phyloP scores from a whole-genome alignment of 1,140 invertebrate genomes.

The Phthorimaea operculella region DNA sequence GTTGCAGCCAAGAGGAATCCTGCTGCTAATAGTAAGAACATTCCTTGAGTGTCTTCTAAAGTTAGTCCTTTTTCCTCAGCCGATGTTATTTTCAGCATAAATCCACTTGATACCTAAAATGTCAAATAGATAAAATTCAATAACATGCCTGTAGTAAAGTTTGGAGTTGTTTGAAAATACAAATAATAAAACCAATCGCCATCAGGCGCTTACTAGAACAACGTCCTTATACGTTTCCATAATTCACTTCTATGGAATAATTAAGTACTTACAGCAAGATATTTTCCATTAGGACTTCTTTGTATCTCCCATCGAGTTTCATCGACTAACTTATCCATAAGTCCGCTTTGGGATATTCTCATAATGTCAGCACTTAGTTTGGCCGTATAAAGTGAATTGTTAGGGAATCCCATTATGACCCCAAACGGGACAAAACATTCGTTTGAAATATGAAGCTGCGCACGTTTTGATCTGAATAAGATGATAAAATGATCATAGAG shows the following conservation, averaged over 20 bases:
- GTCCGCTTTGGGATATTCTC: constrained; percentile 72
- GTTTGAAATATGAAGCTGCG: constrained; percentile 74
- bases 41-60: constrained; percentile 80
- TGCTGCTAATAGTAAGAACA: constrained; percentile 77
- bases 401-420: constrained; percentile 71
- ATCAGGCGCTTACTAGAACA: too few species aligned
- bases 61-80: constrained; percentile 76
- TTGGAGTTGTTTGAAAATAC: too few species aligned
- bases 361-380: constrained; percentile 71
- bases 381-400: constrained; percentile 70
- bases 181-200: too few species aligned
- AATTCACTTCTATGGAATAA: too few species aligned
- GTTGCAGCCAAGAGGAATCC: constrained; percentile 72
- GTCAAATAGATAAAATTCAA: not conserved
- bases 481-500: too few species aligned
- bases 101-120: constrained; percentile 22
- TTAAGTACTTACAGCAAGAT: constrained; percentile 65
- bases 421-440: constrained; percentile 78
- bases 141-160: too few species aligned
- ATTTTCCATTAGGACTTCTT: constrained; percentile 68
- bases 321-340: constrained; percentile 72
- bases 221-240: too few species aligned
- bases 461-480: constrained; percentile 67
- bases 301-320: constrained; percentile 78
- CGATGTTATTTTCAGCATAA: constrained; percentile 39